These are phyloP conservation scores for Diglossa brunneiventris DNA, from an alignment of 2,113 vertebrate species.

Conservation along the genomic window DNA sequence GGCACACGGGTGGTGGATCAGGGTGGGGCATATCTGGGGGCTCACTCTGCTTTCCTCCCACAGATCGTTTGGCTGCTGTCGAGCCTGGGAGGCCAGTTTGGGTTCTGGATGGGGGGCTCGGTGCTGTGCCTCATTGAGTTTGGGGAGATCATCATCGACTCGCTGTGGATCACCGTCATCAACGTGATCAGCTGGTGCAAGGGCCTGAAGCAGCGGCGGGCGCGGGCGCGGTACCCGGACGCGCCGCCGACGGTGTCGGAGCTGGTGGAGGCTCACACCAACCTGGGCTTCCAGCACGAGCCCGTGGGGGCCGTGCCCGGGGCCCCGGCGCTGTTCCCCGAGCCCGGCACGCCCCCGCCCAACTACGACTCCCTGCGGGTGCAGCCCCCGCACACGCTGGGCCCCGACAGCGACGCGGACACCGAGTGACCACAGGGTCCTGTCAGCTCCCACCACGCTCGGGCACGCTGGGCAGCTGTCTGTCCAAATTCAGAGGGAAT, in stretches of 20 bases:
- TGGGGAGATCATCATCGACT: conserved; percentile 81
- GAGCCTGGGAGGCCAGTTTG: conserved; percentile 78
- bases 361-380: conserved; percentile 77
- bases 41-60: background rate
- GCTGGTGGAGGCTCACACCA: conserved; percentile 76
- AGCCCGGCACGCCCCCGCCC: conserved; percentile 78
- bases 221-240: background rate
- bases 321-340: background rate
- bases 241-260: conserved; percentile 62
- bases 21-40: rapidly evolving
- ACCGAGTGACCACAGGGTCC: background rate
- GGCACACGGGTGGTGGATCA: rapidly evolving
- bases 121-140: conserved; percentile 83
- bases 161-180: conserved; percentile 79
- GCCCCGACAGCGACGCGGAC: conserved; percentile 28
- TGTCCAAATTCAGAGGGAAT: background rate
- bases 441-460: rapidly evolving
- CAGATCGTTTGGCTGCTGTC: conserved; percentile 84
- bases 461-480: rapidly evolving
- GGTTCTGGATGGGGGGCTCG: conserved; percentile 86
- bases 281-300: conserved; percentile 71
- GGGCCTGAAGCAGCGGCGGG: conserved; percentile 46
- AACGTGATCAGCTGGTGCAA: conserved; percentile 58
- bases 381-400: background rate
- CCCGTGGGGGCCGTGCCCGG: rapidly evolving